Evolutionary conservation across 2,113 vertebrate genomes (phyloP).

Genomic region (Anthoscopus minutus): DNA sequence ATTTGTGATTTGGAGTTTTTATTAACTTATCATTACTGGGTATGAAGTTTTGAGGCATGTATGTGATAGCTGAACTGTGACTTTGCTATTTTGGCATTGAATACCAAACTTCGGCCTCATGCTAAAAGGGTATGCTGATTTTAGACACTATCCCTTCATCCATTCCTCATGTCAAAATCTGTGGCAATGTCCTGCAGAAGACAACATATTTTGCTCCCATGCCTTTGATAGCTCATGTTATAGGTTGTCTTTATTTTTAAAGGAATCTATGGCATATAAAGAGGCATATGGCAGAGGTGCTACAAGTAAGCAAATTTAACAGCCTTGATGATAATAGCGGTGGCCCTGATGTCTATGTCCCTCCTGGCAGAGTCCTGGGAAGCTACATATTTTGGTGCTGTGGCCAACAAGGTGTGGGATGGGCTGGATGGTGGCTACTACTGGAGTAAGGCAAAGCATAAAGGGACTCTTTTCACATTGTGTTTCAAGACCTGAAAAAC

Average conservation of each 20-base stretch:
- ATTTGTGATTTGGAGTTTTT: not conserved
- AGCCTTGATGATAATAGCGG: not conserved
- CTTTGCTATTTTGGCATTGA: not conserved
- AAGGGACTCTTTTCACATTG: rapidly evolving
- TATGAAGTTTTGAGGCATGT: not conserved
- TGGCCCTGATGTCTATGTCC: rapidly evolving
- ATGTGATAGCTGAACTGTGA: not conserved
- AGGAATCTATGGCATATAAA: not conserved
- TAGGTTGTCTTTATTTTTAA: not conserved
- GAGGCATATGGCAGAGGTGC: not conserved
- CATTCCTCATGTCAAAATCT: not conserved
- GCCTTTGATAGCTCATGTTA: not conserved
- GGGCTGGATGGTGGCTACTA: not conserved
- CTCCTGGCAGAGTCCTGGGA: not conserved
- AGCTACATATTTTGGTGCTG: not conserved
- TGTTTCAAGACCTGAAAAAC: not conserved
- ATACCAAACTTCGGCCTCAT: not conserved
- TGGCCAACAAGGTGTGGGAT: not conserved
- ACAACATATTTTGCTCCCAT: not conserved
- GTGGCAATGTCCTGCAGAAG: not conserved
- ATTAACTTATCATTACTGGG: not conserved
- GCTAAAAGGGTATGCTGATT: not conserved
- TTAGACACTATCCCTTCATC: not conserved
- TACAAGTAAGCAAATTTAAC: not conserved
- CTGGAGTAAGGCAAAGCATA: not conserved